phyloP scores from a whole-genome alignment of 2,113 vertebrate species.

The human region GRCh38 chr2:7675001-7675500 shows the following conservation, averaged over 20 bases:
- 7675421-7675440: neutral
- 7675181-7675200: too few relatives aligned
- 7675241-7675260: neutral
- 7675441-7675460: neutral
- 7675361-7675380: too few relatives aligned
- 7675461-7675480: neutral
- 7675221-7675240: too few relatives aligned
- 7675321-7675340: neutral
- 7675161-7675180: too few relatives aligned
- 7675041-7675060: neutral
- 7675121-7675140: neutral
- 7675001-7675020: fast-evolving
- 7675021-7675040: too few relatives aligned
- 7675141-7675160: fast-evolving
- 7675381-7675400: neutral
- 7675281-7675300: neutral
- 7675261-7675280: neutral
- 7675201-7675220: neutral
- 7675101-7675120: neutral
- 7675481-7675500: neutral
- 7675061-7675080: neutral
- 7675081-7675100: fast-evolving
- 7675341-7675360: neutral
- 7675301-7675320: fast-evolving
- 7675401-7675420: too few relatives aligned